Evolutionary conservation across 2,113 vertebrate species (phyloP), one percentile per base, ranked within the genome.

Genomic region (Coptodon bakossiorum): DNA sequence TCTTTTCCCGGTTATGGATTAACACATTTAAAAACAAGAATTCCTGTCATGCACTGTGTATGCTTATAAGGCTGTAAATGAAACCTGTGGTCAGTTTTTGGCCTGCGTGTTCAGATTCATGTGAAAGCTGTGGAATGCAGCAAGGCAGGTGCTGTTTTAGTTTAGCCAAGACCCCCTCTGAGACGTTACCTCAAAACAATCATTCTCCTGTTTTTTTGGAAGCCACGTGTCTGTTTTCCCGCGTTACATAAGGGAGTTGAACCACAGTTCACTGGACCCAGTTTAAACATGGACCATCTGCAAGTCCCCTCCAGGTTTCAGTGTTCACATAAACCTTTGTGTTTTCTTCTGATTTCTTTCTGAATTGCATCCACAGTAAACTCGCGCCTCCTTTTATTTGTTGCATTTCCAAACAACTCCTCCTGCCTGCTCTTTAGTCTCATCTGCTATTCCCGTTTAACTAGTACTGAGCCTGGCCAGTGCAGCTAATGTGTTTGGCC

Each of bases 401-500:
- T 88, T 63, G 34, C 81, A 40, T 85, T 81, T 85, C 53, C 48
- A 48, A 83, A 68, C 54, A 13, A 7, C 63, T 71, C 45, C 68
- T 78, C 6, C 82, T 24, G 9, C n/a, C 45, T 43, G 22, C 79
- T 73, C 73, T 81, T 84, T 45, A 61, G 34, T 50, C 57, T 68
- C 59, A 73, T 86, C 73, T 86, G 85, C 57, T 91, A 85, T 92
- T 83, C 80, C 63, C 82, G 76, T 93, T 82, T 85, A 86, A 84
- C 79, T 87, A 66, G 82, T 87, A 61, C 76, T 86, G n/a, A 86
- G 73, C 90, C 89, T 79, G 83, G 84, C 90, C 89, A 83, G 81
- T 82, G 80, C 34, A 82, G 89, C 84, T 91, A 89, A 94, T 89
- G 86, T 86, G 78, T 89, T 93, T 90, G 91, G 90, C 89, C 87